phyloP scores from a whole-genome alignment of 2,888 invertebrate genomes.

The Pherbina coryleti region DNA sequence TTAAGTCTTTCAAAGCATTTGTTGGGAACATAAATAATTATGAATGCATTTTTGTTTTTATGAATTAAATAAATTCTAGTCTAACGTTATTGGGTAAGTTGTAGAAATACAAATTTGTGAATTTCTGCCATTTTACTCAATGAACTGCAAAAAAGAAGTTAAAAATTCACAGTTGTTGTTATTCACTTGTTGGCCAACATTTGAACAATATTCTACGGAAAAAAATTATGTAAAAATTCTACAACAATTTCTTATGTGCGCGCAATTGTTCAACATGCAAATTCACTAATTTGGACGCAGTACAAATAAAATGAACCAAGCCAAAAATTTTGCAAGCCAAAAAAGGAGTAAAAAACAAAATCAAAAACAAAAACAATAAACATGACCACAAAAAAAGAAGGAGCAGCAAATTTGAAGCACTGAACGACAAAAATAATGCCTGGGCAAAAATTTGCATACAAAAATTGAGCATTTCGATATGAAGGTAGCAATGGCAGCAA shows the following conservation, averaged over 20 bases:
- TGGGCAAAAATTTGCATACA: slow-evolving; percentile 19
- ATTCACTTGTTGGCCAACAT: too few species aligned
- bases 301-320: background rate
- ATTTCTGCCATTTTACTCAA: too few species aligned
- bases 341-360: slow-evolving; percentile 20
- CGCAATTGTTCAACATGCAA: slow-evolving; percentile 36
- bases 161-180: too few species aligned
- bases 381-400: background rate
- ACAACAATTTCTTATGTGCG: background rate
- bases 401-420: background rate
- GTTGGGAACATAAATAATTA: too few species aligned
- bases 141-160: too few species aligned
- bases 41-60: too few species aligned
- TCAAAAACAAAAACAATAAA: background rate
- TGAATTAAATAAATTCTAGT: too few species aligned
- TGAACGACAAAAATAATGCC: slow-evolving; percentile 39
- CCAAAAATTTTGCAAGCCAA: slow-evolving; percentile 15
- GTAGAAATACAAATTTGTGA: too few species aligned
- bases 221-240: too few species aligned
- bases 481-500: slow-evolving; percentile 31
- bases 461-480: slow-evolving; percentile 17
- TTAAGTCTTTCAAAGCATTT: too few species aligned
- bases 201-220: too few species aligned
- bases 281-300: slow-evolving; percentile 35
- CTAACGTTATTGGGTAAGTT: too few species aligned